Evolutionary conservation across 2,888 invertebrate species (phyloP), one percentile per base, ranked within the genome.

Genomic region (Diogma glabrata): DNA sequence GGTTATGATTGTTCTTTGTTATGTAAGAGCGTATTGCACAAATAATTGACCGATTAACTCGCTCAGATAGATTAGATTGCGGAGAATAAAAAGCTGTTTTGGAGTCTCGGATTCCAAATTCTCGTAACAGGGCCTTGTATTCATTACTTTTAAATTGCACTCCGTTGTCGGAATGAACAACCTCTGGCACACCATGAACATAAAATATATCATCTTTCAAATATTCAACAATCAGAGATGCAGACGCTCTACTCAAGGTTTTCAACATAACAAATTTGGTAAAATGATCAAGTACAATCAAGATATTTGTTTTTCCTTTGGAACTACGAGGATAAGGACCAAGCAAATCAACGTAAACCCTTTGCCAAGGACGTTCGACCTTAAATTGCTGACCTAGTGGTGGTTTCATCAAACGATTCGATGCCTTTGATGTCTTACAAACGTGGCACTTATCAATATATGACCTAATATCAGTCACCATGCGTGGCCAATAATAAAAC

Each of bases 1-100:
- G 19, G 3, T 51, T 40, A 40, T 59, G 59, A 20, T 57, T 52
- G n/a, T n/a, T n/a, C 14, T 54, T 49, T 1, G 23, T 40, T 6
- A 60, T 51, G 47, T 57, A 63, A 1, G 60, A 54, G 12, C 61
- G 43, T 6, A 64, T 58, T 50, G 59, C 60, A 3, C 60, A 60
- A 8, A 59, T 59, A 5, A 65, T 50, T 0, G 60, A 59, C 17
- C 60, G 49, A 51, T 65, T 65, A 0, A 60, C 56, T 2, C 62
- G 52, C 51, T 64, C 64, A 0, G 59, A 58, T 7, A 63, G 61
- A 51, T 66, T 65, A 2, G 54, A 53, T 55, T 66, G 65, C 0
- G 65, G 63, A 16, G 62, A 59, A 51, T 65, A 64, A 10, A 51
- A 40, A 2, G 58, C 54, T 22, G 57, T 61, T 16, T 53, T 57